These are phyloP conservation scores for Actias luna DNA, from an alignment of 2,888 invertebrate species.

Conservation along the genomic window DNA sequence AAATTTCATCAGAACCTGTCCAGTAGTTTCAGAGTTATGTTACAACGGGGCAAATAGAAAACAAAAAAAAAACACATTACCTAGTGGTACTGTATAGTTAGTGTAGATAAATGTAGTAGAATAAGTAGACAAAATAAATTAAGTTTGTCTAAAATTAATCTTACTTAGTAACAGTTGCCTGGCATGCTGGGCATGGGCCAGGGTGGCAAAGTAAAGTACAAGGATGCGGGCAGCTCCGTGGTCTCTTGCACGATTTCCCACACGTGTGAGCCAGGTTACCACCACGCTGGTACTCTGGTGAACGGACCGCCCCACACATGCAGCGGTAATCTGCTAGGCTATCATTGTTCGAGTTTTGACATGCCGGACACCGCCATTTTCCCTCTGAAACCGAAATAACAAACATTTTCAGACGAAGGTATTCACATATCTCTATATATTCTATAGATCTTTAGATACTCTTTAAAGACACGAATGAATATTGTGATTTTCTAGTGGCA, in stretches of 20 bases:
- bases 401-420: too few relatives aligned
- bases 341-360: slow-evolving; percentile 89
- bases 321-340: slow-evolving; percentile 93
- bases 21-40: too few relatives aligned
- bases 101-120: too few relatives aligned
- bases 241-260: slow-evolving; percentile 90
- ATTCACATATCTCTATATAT: too few relatives aligned
- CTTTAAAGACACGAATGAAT: too few relatives aligned
- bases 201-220: slow-evolving; percentile 95
- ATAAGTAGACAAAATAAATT: not conserved
- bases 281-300: slow-evolving; percentile 88
- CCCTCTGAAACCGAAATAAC: slow-evolving; percentile 78
- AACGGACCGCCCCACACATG: slow-evolving; percentile 91
- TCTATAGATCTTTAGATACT: too few relatives aligned
- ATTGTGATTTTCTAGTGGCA: too few relatives aligned
- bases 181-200: slow-evolving; percentile 96
- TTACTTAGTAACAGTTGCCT: slow-evolving; percentile 85
- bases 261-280: slow-evolving; percentile 93
- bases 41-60: too few relatives aligned
- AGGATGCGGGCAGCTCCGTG: slow-evolving; percentile 82
- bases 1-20: too few relatives aligned
- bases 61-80: too few relatives aligned
- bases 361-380: slow-evolving; percentile 98
- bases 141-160: slow-evolving; percentile 21
- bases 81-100: too few relatives aligned